These are phyloP conservation scores for Urophycis tenuis DNA, from an alignment of 2,797 vertebrate genomes.

Conservation along the genomic window DNA sequence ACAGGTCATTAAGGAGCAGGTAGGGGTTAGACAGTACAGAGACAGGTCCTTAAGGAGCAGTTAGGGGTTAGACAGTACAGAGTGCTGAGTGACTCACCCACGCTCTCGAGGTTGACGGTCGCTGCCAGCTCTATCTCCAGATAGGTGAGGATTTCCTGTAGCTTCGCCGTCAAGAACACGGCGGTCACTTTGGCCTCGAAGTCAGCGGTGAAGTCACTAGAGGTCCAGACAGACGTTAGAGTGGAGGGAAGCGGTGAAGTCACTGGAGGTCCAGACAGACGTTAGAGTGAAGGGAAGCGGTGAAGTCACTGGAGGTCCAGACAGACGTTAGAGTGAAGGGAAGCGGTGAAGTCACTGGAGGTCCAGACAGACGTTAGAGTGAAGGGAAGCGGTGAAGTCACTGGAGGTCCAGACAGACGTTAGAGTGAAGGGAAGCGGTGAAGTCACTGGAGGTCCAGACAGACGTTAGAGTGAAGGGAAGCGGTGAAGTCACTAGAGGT, in stretches of 20 bases:
- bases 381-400: too few species aligned
- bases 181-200: conserved; percentile 42
- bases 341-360: too few species aligned
- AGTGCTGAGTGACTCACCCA: conserved; percentile 42
- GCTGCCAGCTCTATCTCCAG: accelerated
- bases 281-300: too few species aligned
- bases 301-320: too few species aligned
- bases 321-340: too few species aligned
- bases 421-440: too few species aligned
- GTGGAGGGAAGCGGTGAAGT: too few species aligned
- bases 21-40: background rate
- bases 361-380: too few species aligned
- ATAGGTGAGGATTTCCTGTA: background rate
- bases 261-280: too few species aligned
- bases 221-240: conserved; percentile 3
- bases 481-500: background rate
- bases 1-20: background rate
- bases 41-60: background rate
- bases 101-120: conserved; percentile 31
- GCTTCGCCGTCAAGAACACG: background rate
- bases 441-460: too few species aligned
- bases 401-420: too few species aligned
- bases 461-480: too few species aligned
- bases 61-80: background rate
- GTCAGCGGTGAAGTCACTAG: background rate